Evolutionary conservation across 2,797 vertebrate genomes (phyloP), one percentile per base, ranked within the genome.

Genomic region (Tenualosa thibaudeaui): DNA sequence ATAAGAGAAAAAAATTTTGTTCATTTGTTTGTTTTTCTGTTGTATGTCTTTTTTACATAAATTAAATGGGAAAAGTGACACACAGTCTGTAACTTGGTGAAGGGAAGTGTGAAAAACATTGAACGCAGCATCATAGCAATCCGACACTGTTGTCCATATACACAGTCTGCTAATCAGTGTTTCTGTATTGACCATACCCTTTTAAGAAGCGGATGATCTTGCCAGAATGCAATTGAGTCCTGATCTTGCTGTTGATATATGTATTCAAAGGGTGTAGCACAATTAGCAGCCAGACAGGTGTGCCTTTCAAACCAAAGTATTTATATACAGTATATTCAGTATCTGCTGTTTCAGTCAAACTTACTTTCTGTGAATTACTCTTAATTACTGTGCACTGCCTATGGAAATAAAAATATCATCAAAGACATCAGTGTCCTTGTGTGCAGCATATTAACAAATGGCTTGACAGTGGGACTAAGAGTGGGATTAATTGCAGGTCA

Each of bases 301-400:
- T 75, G 56, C 22, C 17, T 62, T 62, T 62, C n/a, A 62, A 62
- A 62, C n/a, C 58, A 62, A 62, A 62, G 58, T 24, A 62, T n/a
- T 24, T 24, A 24, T 62, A n/a, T n/a, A 60, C 4, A 56, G 50
- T 50, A 56, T 15, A 71, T 40, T 40, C n/a, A 7, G 26, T 43
- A 22, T 78, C 40, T 46, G 15, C 40, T 78, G 71, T 40, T 19
- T 78, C 37, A 15, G 4, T 75, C 37, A 40, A 78, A 46, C 13
- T 5, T 40, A 75, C 40, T 78, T 46, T 78, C 15, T 43, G 71
- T 78, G 71, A 78, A 78, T 78, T 3, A 78, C 68, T 15, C 17
- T 75, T 37, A 10, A 75, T 40, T 8, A 78, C 40, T 78, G 37
- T 78, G 71, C 71, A 19, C 71, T 71, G 65, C 37, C 31, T 71